Base-by-base conservation (phyloP, 2,113 vertebrate genomes). In the Petrocephalus zakoni region DNA sequence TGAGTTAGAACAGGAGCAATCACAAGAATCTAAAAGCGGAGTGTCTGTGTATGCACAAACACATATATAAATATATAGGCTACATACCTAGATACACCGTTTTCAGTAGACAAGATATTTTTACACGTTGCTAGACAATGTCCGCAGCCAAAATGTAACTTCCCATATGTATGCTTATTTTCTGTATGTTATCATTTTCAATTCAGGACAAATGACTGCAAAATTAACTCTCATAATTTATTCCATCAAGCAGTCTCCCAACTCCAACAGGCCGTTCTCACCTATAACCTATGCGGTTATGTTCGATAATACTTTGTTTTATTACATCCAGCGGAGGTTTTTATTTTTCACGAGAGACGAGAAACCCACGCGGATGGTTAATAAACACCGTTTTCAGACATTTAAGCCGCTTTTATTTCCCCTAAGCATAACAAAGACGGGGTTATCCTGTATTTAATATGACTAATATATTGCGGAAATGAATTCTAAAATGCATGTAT, bases 281-380 rank as follows among this genome's bases (percentile, higher is more conserved):
- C 81, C 46, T 47, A 11, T 49, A 11, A 49, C 34, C 37, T 83
- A 22, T 83, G 93, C 91, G 92, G 94, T 94, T 93, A 93, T 94
- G 92, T 94, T 94, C 93, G 94, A 94, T 93, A 94, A 95, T 89
- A 91, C 92, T 91, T 93, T 88, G 91, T 95, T 95, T 94, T 95
- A 96, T 95, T 95, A 94, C 94, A 94, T 93, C 91, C 92, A 95
- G 93, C 92, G 93, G 94, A 95, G 94, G 92, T 88, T 90, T 94
- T 95, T 95, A 94, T 95, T 95, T 95, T 95, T 93, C 94, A 95
- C 92, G 46, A 93, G 93, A 95, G 93, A 95, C 93, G 93, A 93
- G 94, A 86, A 55, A 90, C 92, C 87, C 91, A 89, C 90, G 86
- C 85, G 88, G 89, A 81, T 78, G 68, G 75, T 88, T 88, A 91